phyloP scores from a whole-genome alignment of 2,888 invertebrate genomes.

The Lochmaea crataegi region DNA sequence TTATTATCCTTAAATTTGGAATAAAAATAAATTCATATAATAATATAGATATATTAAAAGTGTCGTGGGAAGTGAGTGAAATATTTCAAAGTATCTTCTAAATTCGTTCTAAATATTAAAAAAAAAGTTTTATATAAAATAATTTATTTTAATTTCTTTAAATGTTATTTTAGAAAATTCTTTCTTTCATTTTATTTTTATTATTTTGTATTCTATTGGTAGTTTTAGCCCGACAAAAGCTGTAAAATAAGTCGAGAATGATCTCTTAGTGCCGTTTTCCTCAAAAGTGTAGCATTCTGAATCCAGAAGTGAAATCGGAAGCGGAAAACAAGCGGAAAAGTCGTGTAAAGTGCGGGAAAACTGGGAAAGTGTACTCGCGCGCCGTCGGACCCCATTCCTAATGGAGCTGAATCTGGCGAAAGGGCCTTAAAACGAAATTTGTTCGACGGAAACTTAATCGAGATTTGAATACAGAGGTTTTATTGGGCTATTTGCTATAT shows the following conservation, averaged over 20 bases:
- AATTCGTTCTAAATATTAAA: not conserved
- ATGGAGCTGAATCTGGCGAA: conserved; percentile 41
- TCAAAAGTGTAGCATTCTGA: conserved; percentile 26
- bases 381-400: conserved; percentile 44
- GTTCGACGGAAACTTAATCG: conserved; percentile 49
- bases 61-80: no score
- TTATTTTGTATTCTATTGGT: not conserved
- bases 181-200: not conserved
- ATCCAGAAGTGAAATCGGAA: conserved; percentile 42
- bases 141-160: not conserved
- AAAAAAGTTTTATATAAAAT: not conserved
- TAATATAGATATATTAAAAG: no score
- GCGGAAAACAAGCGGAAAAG: conserved; percentile 49
- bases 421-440: conserved; percentile 40
- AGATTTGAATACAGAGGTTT: conserved; percentile 49
- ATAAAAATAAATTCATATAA: no score
- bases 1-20: no score
- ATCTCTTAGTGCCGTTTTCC: conserved; percentile 25
- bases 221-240: not conserved
- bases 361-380: conserved; percentile 36
- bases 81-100: not conserved
- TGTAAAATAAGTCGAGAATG: conserved; percentile 11
- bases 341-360: conserved; percentile 48
- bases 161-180: not conserved
- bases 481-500: conserved; percentile 13